phyloP scores from a whole-genome alignment of 2,888 invertebrate genomes.

The Heteromurus nitidus region DNA sequence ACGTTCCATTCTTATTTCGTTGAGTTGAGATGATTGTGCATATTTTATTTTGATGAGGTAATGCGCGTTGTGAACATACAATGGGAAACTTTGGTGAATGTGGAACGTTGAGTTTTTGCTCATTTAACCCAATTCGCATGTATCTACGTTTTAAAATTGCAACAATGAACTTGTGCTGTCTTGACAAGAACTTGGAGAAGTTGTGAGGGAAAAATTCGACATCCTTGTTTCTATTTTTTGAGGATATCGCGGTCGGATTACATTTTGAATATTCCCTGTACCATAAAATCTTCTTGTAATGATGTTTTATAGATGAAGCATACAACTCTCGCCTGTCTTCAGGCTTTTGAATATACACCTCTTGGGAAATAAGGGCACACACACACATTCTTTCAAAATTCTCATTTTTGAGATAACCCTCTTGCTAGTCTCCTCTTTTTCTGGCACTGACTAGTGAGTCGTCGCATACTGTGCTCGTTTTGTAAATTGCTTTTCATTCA shows the following conservation, averaged over 20 bases:
- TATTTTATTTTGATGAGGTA: neutral
- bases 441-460: too few relatives aligned
- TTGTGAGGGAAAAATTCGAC: neutral
- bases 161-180: too few relatives aligned
- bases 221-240: neutral
- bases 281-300: too few relatives aligned
- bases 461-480: too few relatives aligned
- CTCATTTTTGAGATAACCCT: too few relatives aligned
- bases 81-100: neutral
- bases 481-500: neutral
- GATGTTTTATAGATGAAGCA: too few relatives aligned
- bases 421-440: too few relatives aligned
- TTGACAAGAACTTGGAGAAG: neutral
- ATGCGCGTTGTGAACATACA: neutral
- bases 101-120: neutral
- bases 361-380: too few relatives aligned
- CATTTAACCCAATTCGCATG: neutral
- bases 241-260: neutral
- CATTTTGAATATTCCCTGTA: neutral
- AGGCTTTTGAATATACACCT: too few relatives aligned
- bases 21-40: neutral
- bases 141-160: neutral
- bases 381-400: too few relatives aligned
- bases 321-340: too few relatives aligned
- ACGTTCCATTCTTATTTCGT: neutral